Conservation (phyloP, 1,140 invertebrate species). For the Drosophila suzukii region DNA sequence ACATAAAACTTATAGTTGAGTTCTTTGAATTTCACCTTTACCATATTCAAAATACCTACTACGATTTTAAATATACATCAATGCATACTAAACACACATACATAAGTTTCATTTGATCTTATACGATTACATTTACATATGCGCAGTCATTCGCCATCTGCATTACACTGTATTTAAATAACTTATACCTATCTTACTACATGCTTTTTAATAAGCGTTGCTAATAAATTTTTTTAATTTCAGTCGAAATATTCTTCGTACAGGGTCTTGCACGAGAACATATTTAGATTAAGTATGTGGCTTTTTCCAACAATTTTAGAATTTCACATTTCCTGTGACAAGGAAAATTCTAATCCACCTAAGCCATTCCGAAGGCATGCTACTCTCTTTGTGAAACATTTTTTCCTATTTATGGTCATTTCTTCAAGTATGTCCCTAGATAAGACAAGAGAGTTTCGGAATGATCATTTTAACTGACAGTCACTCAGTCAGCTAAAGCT, state of each 20-base stretch:
- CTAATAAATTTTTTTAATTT: constrained; percentile 46
- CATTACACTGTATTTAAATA: constrained; percentile 29
- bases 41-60: constrained; percentile 79
- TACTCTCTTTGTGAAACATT: background rate
- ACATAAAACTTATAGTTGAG: constrained; percentile 77
- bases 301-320: constrained; percentile 7
- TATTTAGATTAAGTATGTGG: constrained; percentile 26
- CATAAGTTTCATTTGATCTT: constrained; percentile 39
- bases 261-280: constrained; percentile 39
- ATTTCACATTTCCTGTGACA: background rate
- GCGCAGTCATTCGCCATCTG: constrained; percentile 3
- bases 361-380: constrained; percentile 4
- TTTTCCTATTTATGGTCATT: constrained; percentile 6
- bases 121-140: constrained; percentile 14
- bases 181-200: constrained; percentile 55
- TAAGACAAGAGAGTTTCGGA: constrained; percentile 12
- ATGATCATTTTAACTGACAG: constrained; percentile 7
- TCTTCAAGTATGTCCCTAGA: background rate
- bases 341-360: background rate
- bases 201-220: constrained; percentile 42
- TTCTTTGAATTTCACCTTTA: constrained; percentile 80
- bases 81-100: constrained; percentile 58
- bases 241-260: constrained; percentile 58
- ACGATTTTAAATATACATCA: constrained; percentile 54
- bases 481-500: background rate